Evolutionary conservation across 2,797 vertebrate species (phyloP).

Genomic region (Anguilla pacifica): DNA sequence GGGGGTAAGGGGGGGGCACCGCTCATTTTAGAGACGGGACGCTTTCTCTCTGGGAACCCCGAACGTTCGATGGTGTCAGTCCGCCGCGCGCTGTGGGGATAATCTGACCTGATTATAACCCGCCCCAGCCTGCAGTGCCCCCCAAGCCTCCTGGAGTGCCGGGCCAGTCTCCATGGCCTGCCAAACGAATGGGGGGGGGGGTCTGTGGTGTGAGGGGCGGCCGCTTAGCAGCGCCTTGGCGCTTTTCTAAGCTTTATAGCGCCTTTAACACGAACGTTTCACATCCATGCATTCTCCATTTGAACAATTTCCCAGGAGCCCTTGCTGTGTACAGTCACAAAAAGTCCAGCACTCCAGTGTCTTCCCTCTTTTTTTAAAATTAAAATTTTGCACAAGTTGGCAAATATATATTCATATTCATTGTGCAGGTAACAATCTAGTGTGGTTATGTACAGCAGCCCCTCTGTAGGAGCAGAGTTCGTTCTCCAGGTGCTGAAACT

Average conservation of each 20-base stretch:
- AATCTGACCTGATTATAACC: slow-evolving; percentile 4
- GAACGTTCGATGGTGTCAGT: not conserved
- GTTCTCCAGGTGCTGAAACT: too few species aligned
- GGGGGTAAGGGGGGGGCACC: not conserved
- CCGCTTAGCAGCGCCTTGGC: too few species aligned
- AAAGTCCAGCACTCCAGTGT: not conserved
- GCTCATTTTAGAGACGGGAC: not conserved
- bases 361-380: too few species aligned
- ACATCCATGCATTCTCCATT: not conserved
- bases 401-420: too few species aligned
- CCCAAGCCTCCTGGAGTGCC: not conserved
- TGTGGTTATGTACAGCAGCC: not conserved
- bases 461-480: not conserved
- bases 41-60: not conserved
- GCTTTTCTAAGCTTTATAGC: too few species aligned
- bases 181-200: too few species aligned
- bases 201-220: too few species aligned
- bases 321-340: not conserved
- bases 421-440: too few species aligned
- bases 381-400: too few species aligned
- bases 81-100: not conserved
- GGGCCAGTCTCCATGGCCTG: not conserved
- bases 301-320: too few species aligned
- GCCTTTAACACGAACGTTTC: not conserved
- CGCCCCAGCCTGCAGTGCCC: not conserved